phyloP scores from a whole-genome alignment of 2,797 vertebrate genomes.

The Pipistrellus nathusii region DNA sequence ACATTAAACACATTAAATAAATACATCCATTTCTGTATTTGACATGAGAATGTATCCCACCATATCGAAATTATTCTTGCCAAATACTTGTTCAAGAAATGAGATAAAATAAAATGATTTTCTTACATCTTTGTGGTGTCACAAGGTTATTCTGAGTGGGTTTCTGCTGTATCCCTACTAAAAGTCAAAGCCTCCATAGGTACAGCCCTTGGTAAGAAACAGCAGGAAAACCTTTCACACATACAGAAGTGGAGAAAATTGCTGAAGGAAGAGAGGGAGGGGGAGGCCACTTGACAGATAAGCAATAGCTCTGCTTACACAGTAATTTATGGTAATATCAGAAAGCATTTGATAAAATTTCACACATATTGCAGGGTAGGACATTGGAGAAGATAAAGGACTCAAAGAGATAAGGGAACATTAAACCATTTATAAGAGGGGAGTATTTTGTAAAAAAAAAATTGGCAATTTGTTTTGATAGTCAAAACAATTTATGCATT shows the following conservation, averaged over 20 bases:
- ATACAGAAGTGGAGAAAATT: conserved; percentile 69
- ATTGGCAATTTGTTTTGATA: conserved; percentile 59
- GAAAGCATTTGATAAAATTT: conserved; percentile 76
- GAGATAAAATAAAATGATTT: conserved; percentile 40
- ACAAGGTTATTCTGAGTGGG: conserved; percentile 11
- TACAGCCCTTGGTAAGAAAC: conserved; percentile 41
- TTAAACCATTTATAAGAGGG: conserved; percentile 70
- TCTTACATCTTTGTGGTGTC: conserved; percentile 8
- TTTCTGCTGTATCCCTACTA: conserved; percentile 49
- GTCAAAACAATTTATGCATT: conserved; percentile 55
- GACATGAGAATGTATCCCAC: neutral
- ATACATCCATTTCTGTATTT: neutral
- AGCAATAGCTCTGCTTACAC: conserved; percentile 63
- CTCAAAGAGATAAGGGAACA: conserved; percentile 40
- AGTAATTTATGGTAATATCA: conserved; percentile 76
- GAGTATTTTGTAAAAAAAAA: conserved; percentile 62
- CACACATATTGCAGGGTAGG: conserved; percentile 68
- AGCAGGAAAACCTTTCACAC: conserved; percentile 64
- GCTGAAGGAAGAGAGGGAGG: conserved; percentile 70
- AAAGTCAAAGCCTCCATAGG: conserved; percentile 62
- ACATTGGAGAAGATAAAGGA: conserved; percentile 71
- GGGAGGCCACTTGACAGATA: conserved; percentile 68
- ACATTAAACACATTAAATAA: neutral
- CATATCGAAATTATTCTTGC: conserved; percentile 45
- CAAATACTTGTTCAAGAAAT: conserved; percentile 59